Conservation (phyloP, 53 echinoderm and acorn worm genomes). For the Henricia sp. region DNA sequence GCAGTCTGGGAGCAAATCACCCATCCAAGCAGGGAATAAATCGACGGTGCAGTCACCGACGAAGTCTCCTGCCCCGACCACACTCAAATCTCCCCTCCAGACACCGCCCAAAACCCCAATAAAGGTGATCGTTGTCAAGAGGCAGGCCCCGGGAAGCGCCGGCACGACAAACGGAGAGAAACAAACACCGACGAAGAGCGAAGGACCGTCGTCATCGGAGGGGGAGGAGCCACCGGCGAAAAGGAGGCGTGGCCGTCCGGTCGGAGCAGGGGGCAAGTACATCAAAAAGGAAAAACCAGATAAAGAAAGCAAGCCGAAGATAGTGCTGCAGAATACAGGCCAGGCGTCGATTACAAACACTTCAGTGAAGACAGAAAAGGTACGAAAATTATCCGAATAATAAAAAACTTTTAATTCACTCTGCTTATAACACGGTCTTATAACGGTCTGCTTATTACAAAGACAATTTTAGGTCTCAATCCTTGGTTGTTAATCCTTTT, state of each 20-base stretch:
- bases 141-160: conserved; percentile 10
- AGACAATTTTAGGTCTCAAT: too few relatives aligned
- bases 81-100: not conserved
- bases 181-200: conserved; percentile 69
- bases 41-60: not conserved
- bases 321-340: too few relatives aligned
- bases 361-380: conserved; percentile 36
- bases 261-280: conserved; percentile 35
- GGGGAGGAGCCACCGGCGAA: conserved; percentile 27
- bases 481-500: too few relatives aligned
- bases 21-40: not conserved
- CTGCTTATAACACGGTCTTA: too few relatives aligned
- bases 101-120: conserved; percentile 13
- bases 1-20: not conserved
- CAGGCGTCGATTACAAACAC: not conserved
- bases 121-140: conserved; percentile 37
- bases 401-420: too few relatives aligned
- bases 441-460: too few relatives aligned
- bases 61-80: conserved; percentile 5
- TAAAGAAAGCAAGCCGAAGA: not conserved
- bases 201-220: conserved; percentile 5
- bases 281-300: conserved; percentile 37
- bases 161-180: conserved; percentile 45
- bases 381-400: not conserved
- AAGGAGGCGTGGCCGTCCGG: conserved; percentile 35